Conservation (phyloP, 2,888 invertebrate species). For the Epirrita christyi region DNA sequence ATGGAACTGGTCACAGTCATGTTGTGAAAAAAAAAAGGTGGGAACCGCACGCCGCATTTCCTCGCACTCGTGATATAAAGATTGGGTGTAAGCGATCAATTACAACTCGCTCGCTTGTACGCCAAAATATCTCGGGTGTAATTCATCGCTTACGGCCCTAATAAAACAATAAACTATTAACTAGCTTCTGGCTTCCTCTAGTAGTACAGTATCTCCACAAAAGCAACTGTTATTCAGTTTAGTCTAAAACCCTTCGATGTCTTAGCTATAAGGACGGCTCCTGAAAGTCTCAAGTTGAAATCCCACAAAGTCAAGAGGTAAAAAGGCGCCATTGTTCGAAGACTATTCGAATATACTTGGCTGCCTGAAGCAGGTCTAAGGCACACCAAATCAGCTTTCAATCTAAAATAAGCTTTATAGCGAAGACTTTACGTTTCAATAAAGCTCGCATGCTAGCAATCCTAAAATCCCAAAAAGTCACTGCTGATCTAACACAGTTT, state of each 20-base stretch:
- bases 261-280: conserved; percentile 33
- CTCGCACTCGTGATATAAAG: too few relatives aligned
- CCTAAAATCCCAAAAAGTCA: not conserved
- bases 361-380: conserved; percentile 17
- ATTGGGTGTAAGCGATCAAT: too few relatives aligned
- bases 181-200: too few relatives aligned
- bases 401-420: conserved; percentile 1
- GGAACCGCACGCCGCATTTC: too few relatives aligned
- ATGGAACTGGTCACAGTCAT: too few relatives aligned
- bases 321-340: conserved; percentile 53
- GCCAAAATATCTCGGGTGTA: too few relatives aligned
- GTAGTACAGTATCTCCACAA: too few relatives aligned
- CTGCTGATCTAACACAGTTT: not conserved
- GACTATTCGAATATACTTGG: conserved; percentile 56
- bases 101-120: too few relatives aligned
- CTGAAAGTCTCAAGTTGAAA: conserved; percentile 45
- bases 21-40: too few relatives aligned
- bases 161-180: too few relatives aligned
- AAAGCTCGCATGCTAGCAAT: not conserved
- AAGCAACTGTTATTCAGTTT: not conserved
- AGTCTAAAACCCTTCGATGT: conserved; percentile 16
- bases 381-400: not conserved
- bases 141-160: too few relatives aligned
- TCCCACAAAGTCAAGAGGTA: conserved; percentile 50
- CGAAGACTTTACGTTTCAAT: not conserved